Conservation (phyloP, 2,113 vertebrate genomes). For the Oreotrochilus melanogaster region DNA sequence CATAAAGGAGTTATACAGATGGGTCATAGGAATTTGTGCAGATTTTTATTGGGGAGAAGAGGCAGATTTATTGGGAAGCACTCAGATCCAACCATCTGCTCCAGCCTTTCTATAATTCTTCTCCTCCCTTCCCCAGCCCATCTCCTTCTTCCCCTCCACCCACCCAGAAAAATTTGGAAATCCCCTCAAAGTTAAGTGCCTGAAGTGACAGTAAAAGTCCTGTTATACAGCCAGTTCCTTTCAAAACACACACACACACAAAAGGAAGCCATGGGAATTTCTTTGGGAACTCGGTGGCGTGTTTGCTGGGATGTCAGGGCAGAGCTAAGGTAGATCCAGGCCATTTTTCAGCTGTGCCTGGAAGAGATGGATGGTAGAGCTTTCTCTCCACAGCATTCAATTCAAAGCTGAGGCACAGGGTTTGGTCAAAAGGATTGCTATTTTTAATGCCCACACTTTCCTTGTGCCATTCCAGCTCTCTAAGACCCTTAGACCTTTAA, state of each 20-base stretch:
- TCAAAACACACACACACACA: neutral
- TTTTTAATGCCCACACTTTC: conserved; percentile 53
- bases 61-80: neutral
- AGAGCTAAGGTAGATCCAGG: conserved; percentile 1
- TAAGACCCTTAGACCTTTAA: conserved; percentile 74
- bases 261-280: conserved; percentile 35
- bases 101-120: neutral
- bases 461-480: conserved; percentile 66
- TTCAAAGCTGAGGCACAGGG: conserved; percentile 44
- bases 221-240: neutral
- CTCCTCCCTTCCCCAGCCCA: neutral
- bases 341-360: neutral
- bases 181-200: neutral
- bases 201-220: neutral
- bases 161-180: neutral
- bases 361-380: neutral
- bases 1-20: neutral
- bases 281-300: neutral
- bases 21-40: neutral
- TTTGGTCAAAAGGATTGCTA: conserved; percentile 48
- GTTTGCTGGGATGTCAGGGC: conserved; percentile 19
- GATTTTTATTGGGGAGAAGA: neutral
- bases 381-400: conserved; percentile 10
- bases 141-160: neutral
- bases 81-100: neutral